Base-by-base conservation (phyloP, 2,888 invertebrate species). In the Callimorpha dominula region DNA sequence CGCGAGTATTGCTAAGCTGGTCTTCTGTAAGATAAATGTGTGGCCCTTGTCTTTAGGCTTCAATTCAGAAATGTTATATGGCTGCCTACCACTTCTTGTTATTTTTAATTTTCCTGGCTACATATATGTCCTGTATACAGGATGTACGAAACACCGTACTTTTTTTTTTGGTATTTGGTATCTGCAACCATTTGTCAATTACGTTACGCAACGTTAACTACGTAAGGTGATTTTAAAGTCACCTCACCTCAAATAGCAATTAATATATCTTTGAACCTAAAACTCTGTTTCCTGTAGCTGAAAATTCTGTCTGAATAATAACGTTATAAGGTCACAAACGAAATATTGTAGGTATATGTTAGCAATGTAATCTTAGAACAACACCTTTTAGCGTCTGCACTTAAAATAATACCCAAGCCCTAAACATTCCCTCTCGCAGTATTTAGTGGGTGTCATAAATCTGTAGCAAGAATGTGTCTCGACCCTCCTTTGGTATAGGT, bases 371-470 rank as follows among this genome's bases (percentile, higher is more conserved):
- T 54, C 67, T 54, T 67, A 54, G 42, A 67, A 12, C 40, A 20
- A 68, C 57, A 68, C 20, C 52, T 64, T 50, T 50, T 12, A 67
- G 20, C 15, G 0, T 49, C 20, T 49, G 40, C 54, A 71, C 63
- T 74, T 74, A 68, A 71, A 74, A 71, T 68, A 70, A 74, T 65
- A 62, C 54, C 52, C 50, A 49, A 66, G 43, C 40, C 54, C 66
- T 69, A 71, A 63, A 72, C 65, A 65, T 71, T 65, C 65, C 62
- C 65, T 69, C 65, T 66, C 43, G 12, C 65, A 60, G 66, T 71
- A 70, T 75, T 75, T 75, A 75, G 71, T 75, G 66, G 69, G 49
- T 52, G 52, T 69, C 74, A 72, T 75, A 75, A 75, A 75, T 75
- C 74, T 75, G 54, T 42, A 42, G 66, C 31, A 60, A 71, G 71